A percentile compares a stretch with the other conserved stretches of the same genome.
phyloP scores from a whole-genome alignment of 2,113 vertebrate genomes.

The Catagonus wagneri region DNA sequence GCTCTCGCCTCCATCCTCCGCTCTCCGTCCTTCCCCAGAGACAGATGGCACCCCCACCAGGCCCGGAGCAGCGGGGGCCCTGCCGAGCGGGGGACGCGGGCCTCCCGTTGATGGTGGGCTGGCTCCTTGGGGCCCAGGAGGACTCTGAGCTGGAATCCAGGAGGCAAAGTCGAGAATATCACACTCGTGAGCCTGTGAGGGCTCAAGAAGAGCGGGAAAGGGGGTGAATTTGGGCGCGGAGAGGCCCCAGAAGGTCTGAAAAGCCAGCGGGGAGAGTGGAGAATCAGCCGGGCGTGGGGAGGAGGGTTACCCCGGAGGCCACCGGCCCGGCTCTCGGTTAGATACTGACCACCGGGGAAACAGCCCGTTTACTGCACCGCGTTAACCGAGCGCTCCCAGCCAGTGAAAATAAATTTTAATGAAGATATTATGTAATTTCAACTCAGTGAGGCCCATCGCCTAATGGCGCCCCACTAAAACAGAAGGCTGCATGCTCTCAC shows the following conservation, averaged over 20 bases:
- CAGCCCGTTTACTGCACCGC: neutral
- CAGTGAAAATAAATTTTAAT: neutral
- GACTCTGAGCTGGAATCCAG: neutral
- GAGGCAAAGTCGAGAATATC: neutral
- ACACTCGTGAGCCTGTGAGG: neutral
- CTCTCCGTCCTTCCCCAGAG: too few species aligned
- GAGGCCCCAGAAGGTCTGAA: neutral
- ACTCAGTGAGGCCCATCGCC: neutral
- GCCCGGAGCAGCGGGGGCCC: neutral
- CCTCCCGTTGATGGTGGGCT: too few species aligned
- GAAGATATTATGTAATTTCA: neutral
- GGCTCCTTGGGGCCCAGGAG: neutral
- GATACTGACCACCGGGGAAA: accelerated
- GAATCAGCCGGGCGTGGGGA: too few species aligned
- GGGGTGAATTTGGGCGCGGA: accelerated
- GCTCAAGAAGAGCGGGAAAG: accelerated
- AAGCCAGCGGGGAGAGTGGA: neutral
- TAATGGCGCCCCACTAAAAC: neutral
- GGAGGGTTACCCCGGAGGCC: neutral
- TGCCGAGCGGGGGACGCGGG: accelerated
- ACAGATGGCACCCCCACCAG: accelerated
- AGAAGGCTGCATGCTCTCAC: neutral
- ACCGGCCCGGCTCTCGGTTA: neutral
- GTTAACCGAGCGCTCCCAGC: neutral
- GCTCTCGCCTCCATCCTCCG: neutral